These are phyloP conservation scores for Astreopora myriophthalma DNA, from an alignment of 64 coral and sea anemone species.

Conservation along the genomic window DNA sequence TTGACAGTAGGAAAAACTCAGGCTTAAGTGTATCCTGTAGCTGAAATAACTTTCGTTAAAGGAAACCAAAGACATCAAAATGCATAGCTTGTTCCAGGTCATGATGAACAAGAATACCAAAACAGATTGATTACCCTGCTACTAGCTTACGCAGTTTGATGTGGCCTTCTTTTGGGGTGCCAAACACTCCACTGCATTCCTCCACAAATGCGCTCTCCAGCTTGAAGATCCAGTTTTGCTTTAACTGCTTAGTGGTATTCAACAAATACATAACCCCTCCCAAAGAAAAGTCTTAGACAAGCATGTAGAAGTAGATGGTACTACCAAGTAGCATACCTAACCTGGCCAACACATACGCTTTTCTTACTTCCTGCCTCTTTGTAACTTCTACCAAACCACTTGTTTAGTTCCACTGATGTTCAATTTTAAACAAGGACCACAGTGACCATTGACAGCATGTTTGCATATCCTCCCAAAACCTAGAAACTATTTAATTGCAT, in stretches of 20 bases:
- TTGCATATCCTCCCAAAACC: too few relatives aligned
- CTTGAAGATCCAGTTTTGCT: background rate
- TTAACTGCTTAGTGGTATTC: background rate
- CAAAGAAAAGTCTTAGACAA: background rate
- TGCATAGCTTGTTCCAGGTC: too few relatives aligned
- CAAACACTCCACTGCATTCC: too few relatives aligned
- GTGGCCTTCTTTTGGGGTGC: background rate
- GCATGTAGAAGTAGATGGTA: background rate
- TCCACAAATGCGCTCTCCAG: background rate
- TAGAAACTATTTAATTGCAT: background rate
- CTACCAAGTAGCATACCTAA: background rate
- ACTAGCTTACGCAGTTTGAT: conserved; percentile 1
- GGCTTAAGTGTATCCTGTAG: background rate
- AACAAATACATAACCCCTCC: background rate
- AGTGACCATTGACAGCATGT: too few relatives aligned
- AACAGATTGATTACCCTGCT: too few relatives aligned
- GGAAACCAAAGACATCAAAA: background rate
- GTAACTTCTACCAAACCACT: background rate
- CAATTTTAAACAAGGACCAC: too few relatives aligned
- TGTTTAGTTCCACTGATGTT: background rate
- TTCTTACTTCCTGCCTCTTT: background rate
- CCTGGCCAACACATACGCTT: background rate
- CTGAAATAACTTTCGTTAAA: background rate
- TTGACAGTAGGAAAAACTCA: background rate
- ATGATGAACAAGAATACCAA: too few relatives aligned